A percentile compares a stretch with the other conserved stretches of the same genome.
Evolutionary conservation across 2,888 invertebrate species (phyloP).

Genomic region (Latheticus oryzae): DNA sequence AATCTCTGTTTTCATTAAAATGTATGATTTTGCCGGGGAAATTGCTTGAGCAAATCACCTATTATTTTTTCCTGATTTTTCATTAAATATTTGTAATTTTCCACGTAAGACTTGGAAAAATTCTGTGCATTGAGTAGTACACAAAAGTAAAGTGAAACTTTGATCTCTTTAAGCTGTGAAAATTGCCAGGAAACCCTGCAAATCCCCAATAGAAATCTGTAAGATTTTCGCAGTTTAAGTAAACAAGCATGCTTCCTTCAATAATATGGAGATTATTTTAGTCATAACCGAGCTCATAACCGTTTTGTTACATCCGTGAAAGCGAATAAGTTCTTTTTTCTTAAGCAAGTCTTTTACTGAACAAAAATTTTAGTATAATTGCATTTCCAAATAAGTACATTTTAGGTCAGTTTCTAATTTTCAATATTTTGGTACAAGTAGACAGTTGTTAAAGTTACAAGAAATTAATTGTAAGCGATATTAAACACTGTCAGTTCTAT

Average conservation of each 20-base stretch:
- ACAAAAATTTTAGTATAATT: too few relatives aligned
- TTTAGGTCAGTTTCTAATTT: too few relatives aligned
- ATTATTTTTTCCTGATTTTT: slow-evolving; percentile 17
- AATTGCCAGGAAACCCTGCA: slow-evolving; percentile 55
- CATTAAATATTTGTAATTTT: slow-evolving; percentile 2
- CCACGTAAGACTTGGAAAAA: slow-evolving; percentile 29
- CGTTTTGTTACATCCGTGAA: slow-evolving; percentile 12
- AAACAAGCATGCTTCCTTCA: slow-evolving; percentile 44
- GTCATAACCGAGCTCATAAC: slow-evolving; percentile 42
- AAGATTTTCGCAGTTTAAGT: slow-evolving; percentile 49
- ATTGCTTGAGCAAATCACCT: slow-evolving; percentile 16
- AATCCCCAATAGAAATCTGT: slow-evolving; percentile 54
- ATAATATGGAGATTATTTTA: slow-evolving; percentile 48
- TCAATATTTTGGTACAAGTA: too few relatives aligned
- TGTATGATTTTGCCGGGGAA: slow-evolving; percentile 27
- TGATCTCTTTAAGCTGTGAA: slow-evolving; percentile 55
- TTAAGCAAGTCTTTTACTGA: too few relatives aligned
- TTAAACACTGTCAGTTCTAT: too few relatives aligned
- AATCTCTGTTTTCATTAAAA: slow-evolving; percentile 43
- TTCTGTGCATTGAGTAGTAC: slow-evolving; percentile 47
- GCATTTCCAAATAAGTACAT: too few relatives aligned
- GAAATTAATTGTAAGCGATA: too few relatives aligned
- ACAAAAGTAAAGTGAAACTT: slow-evolving; percentile 52
- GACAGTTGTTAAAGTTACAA: too few relatives aligned
- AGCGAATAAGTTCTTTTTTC: too few relatives aligned